Base-by-base conservation (phyloP, 2,888 invertebrate genomes). In the Cartodere bifasciata region DNA sequence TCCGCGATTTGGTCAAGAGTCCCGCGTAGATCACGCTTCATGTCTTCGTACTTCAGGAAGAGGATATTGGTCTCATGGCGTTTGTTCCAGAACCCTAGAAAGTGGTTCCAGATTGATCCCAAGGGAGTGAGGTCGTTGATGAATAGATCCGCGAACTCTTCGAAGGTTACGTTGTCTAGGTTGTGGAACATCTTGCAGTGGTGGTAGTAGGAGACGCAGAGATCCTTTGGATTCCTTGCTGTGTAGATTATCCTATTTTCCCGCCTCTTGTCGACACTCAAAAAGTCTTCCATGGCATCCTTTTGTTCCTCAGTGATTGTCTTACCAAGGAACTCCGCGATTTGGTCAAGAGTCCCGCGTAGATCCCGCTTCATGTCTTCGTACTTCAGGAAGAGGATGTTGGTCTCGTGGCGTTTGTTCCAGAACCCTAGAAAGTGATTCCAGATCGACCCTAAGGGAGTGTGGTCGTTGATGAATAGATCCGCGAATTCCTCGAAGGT, bases 141-240 rank as follows among this genome's bases (percentile, higher is more conserved):
- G 55, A 84, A 77, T 6, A 84, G 57, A 36, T 84, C 76, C 34
- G 77, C 75, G 52, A 83, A 85, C 33, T 82, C 76, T 23, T 82
- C 75, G 41, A 85, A 82, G 1, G 67, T 63, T 0, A 53, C 51
- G 13, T 48, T 38, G 13, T 46, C 43, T 28, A 67, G 48, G 34
- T 71, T 70, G 44, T 86, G 81, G 21, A 85, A 66, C 31, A 81
- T 60, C 34, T 67, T 70, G 52, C 77, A 85, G 56, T 88, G 85
- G 56, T 86, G 78, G 55, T 80, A 91, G 51, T 79, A 88, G 0
- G 91, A 91, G 0, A 91, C 85, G 38, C 80, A 81, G 49, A 83
- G 74, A 54, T 92, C 92, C 56, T 90, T 90, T 0, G 91, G 87
- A 60, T 92, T 87, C 28, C 92, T 72, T 0, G 83, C 73, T 1